phyloP scores from a whole-genome alignment of 2,113 vertebrate species.

The Plecotus auritus region DNA sequence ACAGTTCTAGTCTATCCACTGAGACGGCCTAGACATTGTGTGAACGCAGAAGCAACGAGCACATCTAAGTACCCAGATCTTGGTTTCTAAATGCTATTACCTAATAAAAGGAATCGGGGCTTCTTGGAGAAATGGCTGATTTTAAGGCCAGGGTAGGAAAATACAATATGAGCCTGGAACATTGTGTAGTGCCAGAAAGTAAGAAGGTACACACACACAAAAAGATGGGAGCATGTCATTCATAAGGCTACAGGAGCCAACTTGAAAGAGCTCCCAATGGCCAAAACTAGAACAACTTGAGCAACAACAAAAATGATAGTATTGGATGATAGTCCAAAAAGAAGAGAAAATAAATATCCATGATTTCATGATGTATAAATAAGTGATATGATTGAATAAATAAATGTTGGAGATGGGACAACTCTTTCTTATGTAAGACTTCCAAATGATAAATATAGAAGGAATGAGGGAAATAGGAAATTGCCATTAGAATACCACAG shows the following conservation, averaged over 20 bases:
- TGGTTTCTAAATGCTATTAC: background rate
- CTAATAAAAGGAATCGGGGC: background rate
- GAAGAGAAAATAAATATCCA: background rate
- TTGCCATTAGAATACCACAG: background rate
- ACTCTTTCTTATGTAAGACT: background rate
- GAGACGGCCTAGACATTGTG: background rate
- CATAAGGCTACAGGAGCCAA: background rate
- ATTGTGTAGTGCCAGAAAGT: background rate
- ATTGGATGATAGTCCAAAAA: background rate
- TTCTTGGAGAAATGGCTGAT: constrained; percentile 9
- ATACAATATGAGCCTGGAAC: background rate
- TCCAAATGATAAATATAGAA: constrained; percentile 10
- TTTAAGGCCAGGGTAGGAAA: background rate
- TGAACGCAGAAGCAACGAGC: background rate
- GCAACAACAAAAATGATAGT: background rate
- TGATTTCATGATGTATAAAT: background rate
- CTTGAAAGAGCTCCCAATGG: background rate
- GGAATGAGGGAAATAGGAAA: background rate
- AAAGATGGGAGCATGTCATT: background rate
- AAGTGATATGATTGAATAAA: constrained; percentile 3
- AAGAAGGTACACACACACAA: background rate
- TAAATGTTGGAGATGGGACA: background rate
- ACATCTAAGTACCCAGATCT: background rate
- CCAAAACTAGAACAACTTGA: background rate
- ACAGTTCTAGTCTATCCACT: background rate